These are phyloP conservation scores for Centroberyx gerrardi DNA, from an alignment of 2,797 vertebrate species.

Conservation along the genomic window DNA sequence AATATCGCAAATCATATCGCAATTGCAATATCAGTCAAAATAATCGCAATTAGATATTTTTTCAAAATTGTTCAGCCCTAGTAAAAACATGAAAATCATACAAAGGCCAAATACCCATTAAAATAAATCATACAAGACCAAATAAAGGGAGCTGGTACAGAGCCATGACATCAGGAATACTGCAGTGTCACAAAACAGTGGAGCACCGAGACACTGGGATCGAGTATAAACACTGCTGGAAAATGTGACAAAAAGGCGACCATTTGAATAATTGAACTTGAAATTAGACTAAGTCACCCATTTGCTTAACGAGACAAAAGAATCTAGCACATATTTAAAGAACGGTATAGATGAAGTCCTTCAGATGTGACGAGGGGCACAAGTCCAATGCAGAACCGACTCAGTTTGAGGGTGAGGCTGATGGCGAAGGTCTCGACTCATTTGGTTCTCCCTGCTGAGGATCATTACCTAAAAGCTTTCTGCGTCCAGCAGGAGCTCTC, in stretches of 20 bases:
- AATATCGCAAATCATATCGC: too few relatives aligned
- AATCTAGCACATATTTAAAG: constrained; percentile 37
- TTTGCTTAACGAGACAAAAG: constrained; percentile 24
- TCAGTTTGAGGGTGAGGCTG: not conserved
- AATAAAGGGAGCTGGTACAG: constrained; percentile 19
- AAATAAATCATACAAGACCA: constrained; percentile 57
- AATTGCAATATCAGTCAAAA: too few relatives aligned
- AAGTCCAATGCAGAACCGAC: constrained; percentile 7
- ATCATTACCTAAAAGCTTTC: constrained; percentile 52
- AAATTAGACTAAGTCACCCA: not conserved
- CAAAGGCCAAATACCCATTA: constrained; percentile 50
- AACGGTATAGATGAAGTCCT: constrained; percentile 37
- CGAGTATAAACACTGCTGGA: not conserved
- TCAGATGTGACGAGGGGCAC: not conserved
- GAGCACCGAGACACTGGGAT: constrained; percentile 41
- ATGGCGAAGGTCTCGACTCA: constrained; percentile 23
- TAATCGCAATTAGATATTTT: too few relatives aligned
- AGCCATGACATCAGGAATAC: constrained; percentile 23
- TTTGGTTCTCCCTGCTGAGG: constrained; percentile 53
- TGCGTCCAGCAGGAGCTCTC: constrained; percentile 56
- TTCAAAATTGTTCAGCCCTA: too few relatives aligned
- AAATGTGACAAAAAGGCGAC: constrained; percentile 5
- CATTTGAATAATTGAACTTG: not conserved
- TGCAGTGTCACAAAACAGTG: constrained; percentile 26
- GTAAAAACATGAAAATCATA: constrained; percentile 20